These are phyloP conservation scores for Orchestia grillus DNA, from an alignment of 1,140 invertebrate species.

Conservation along the genomic window DNA sequence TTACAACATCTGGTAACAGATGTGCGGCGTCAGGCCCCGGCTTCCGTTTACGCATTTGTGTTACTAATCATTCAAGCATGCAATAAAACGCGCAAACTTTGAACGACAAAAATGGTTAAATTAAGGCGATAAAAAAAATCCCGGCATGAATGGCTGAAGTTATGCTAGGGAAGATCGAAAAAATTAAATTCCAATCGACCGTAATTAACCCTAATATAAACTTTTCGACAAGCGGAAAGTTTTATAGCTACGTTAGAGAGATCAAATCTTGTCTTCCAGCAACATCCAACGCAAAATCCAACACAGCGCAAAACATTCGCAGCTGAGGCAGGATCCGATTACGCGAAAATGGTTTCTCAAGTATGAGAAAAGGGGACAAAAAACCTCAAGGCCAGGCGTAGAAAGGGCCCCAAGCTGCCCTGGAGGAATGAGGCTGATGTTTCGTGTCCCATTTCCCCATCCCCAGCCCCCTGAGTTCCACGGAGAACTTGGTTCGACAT, in stretches of 20 bases:
- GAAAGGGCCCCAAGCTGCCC: not conserved
- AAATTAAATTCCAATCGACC: not conserved
- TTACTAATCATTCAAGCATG: too few relatives aligned
- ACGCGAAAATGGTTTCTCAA: not conserved
- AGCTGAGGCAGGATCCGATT: not conserved
- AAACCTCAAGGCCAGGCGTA: not conserved
- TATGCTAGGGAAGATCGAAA: not conserved
- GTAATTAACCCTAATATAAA: not conserved
- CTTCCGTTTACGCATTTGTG: too few relatives aligned
- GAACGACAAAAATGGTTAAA: too few relatives aligned
- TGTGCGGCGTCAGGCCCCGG: too few relatives aligned
- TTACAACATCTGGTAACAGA: too few relatives aligned
- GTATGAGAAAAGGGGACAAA: not conserved
- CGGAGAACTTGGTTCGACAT: too few relatives aligned
- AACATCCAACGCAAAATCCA: not conserved
- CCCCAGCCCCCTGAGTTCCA: too few relatives aligned
- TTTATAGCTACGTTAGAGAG: not conserved
- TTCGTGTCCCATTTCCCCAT: too few relatives aligned
- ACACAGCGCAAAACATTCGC: not conserved
- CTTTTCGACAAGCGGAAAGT: not conserved
- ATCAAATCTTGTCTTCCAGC: not conserved
- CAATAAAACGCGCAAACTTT: too few relatives aligned
- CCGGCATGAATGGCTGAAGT: too few relatives aligned
- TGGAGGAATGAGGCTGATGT: too few relatives aligned
- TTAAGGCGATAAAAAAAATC: too few relatives aligned